A percentile compares a stretch with the other conserved stretches of the same genome.
Conservation (phyloP, 2,113 vertebrate genomes). For the Percina caprodes region DNA sequence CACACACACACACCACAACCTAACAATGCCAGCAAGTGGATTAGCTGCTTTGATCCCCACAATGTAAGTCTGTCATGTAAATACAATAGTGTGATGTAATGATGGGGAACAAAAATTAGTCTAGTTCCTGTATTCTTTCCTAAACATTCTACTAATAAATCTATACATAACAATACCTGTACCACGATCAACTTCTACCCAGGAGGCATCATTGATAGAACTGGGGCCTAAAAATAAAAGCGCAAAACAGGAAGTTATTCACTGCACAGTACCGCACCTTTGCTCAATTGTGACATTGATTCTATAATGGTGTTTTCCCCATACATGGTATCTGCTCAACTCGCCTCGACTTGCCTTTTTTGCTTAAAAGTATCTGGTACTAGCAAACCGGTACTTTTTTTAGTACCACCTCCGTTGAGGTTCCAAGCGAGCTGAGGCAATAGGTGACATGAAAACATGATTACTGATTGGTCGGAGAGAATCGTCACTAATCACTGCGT, state of each 20-base stretch:
- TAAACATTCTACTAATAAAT: neutral
- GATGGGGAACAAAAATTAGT: neutral
- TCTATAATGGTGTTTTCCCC: too few species aligned
- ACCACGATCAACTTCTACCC: conserved; percentile 65
- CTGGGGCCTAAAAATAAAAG: conserved; percentile 75
- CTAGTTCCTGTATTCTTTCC: conserved; percentile 14
- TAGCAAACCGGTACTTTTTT: too few species aligned
- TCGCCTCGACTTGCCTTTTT: too few species aligned
- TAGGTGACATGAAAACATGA: too few species aligned
- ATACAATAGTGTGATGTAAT: conserved; percentile 11
- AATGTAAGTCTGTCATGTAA: neutral
- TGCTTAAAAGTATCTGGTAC: too few species aligned
- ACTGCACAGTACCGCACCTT: neutral
- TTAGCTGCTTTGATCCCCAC: neutral
- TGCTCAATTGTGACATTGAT: neutral
- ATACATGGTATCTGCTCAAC: too few species aligned
- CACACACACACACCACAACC: neutral
- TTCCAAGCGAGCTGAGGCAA: too few species aligned
- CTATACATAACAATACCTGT: conserved; percentile 51
- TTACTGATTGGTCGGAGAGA: too few species aligned
- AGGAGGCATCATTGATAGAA: conserved; percentile 72
- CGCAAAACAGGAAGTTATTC: conserved; percentile 29
- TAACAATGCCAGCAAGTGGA: neutral
- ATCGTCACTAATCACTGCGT: too few species aligned
- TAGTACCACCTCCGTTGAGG: too few species aligned